A percentile compares a stretch with the other conserved stretches of the same genome.
Evolutionary conservation across 1,140 invertebrate genomes (phyloP).

Genomic region (Hylyphantes graminicola): DNA sequence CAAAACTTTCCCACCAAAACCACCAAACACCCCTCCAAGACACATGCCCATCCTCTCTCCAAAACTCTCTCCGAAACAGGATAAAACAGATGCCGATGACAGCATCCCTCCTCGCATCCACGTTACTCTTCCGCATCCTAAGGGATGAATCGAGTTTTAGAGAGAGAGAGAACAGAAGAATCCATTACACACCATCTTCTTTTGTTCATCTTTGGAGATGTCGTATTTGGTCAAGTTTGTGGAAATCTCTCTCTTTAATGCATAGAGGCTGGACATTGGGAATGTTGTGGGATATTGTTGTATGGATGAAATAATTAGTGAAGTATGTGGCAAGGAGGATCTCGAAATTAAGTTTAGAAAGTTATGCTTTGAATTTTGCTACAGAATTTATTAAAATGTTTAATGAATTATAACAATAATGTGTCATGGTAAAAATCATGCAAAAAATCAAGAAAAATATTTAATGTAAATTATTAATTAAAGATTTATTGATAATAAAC

Average conservation of each 20-base stretch:
- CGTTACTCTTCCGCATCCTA: too few relatives aligned
- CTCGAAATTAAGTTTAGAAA: too few relatives aligned
- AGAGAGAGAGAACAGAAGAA: not conserved
- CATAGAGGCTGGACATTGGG: slow-evolving; percentile 26
- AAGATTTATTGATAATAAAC: too few relatives aligned
- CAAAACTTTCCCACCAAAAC: not conserved
- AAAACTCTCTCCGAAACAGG: slow-evolving; percentile 32
- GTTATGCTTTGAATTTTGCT: too few relatives aligned
- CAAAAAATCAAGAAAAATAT: too few relatives aligned
- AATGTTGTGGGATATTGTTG: not conserved
- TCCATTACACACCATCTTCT: slow-evolving; percentile 9
- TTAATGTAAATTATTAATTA: too few relatives aligned
- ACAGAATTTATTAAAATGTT: too few relatives aligned
- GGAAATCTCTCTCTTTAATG: not conserved
- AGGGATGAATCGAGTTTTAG: slow-evolving; percentile 2
- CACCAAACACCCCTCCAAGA: slow-evolving; percentile 4
- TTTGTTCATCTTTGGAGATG: slow-evolving; percentile 24
- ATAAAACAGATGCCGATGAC: slow-evolving; percentile 22
- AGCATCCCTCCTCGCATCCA: not conserved
- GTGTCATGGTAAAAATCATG: too few relatives aligned
- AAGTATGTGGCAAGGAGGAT: too few relatives aligned
- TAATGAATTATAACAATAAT: too few relatives aligned
- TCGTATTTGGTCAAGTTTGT: not conserved
- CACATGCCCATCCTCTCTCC: not conserved
- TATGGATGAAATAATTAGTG: too few relatives aligned